phyloP scores from a whole-genome alignment of 2,888 invertebrate species.

The Chalcis sispes region DNA sequence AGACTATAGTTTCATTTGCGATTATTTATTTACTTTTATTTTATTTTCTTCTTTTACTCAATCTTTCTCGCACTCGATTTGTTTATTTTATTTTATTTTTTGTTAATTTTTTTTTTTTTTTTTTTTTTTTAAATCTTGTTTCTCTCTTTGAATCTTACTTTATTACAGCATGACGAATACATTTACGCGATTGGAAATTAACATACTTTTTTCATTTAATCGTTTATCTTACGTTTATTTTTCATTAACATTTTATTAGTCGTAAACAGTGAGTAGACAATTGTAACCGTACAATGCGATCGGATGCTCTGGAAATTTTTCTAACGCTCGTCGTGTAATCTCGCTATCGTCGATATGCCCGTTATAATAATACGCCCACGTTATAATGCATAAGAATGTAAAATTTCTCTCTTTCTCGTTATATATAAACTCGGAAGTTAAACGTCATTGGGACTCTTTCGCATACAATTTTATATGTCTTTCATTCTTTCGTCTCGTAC shows the following conservation, averaged over 20 bases:
- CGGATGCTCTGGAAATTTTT: constrained; percentile 37
- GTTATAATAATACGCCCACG: constrained; percentile 5
- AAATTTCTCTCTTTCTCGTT: constrained; percentile 36
- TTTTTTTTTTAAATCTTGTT: constrained; percentile 54
- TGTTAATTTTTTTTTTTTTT: not conserved
- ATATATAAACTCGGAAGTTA: constrained; percentile 29
- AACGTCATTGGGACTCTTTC: too few species aligned
- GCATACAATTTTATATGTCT: not conserved
- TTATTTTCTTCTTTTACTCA: constrained; percentile 30
- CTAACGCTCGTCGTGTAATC: not conserved
- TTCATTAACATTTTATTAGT: constrained; percentile 26
- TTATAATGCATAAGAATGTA: constrained; percentile 25
- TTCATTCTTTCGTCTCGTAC: constrained; percentile 1
- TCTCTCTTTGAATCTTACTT: constrained; percentile 55
- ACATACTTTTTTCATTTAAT: constrained; percentile 21
- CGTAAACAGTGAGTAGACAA: constrained; percentile 41
- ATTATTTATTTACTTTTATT: constrained; percentile 34
- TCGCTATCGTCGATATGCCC: not conserved
- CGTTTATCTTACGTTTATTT: constrained; percentile 18
- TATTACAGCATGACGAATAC: constrained; percentile 44
- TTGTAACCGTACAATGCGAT: constrained; percentile 29
- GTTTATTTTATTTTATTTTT: constrained; percentile 19
- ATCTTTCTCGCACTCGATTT: constrained; percentile 12
- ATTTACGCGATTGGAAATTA: constrained; percentile 52
- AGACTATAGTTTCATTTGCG: constrained; percentile 54